Base-by-base conservation (phyloP, 2,113 vertebrate genomes). In the Ivindomyrus marchei region DNA sequence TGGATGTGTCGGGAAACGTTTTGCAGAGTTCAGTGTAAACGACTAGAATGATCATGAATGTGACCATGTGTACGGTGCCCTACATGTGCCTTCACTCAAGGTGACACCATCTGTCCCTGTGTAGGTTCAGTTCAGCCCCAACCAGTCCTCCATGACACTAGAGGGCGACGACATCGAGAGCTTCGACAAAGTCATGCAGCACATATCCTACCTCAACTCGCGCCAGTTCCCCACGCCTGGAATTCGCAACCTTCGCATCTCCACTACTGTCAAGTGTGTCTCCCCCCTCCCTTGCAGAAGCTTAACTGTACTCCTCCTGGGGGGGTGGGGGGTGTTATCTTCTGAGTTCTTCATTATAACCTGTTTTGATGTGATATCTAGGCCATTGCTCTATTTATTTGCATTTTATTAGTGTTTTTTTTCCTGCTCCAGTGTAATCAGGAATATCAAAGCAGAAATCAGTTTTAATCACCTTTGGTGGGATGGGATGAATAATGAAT, bases 161-260 rank as follows among this genome's bases (percentile, higher is more conserved):
- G 98, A 98, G 89, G 98, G 97, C 0, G 97, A 98, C 0, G 98
- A 99, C 52, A 91, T 98, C 0, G 97, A 97, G 46, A 96, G 96
- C 21, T 95, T 99, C 1, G 98, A 98, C 70, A 97, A 97, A 92
- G 97, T 97, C 93, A 96, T 99, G 97, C 98, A 98, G 92, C 98
- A 97, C 88, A 89, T 99, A 13, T 97, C 98, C 89, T 99, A 99
- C 91, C 92, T 99, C 91, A 99, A 99, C 93, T 98, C 98, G 0
- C 96, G 98, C 0, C 98, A 99, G 95, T 99, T 99, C 93, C 98
- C 98, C 2, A 99, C 98, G 0, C 98, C 98, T 0, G 98, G 98
- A 42, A 98, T 99, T 90, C 96, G 98, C 3, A 96, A 97, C 87
- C 97, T 99, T 10, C 96, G 95, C 46, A 92, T 99, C 95, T 95